phyloP scores from a whole-genome alignment of 2,113 vertebrate genomes.

The Macheiramphus alcinus region DNA sequence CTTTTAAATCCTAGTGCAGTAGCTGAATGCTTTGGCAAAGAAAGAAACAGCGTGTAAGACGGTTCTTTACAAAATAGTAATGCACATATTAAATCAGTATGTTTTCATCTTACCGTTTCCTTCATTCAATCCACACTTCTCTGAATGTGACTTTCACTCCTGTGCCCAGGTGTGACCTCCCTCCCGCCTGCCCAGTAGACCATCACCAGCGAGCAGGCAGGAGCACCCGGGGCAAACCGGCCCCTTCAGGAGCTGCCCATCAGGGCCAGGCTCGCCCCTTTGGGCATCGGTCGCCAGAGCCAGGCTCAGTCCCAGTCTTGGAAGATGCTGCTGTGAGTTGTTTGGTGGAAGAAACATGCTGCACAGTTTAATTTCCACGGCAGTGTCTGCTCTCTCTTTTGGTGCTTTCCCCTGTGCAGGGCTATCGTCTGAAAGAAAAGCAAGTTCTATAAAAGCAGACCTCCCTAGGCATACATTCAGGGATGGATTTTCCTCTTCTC shows the following conservation, averaged over 20 bases:
- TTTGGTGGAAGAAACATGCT: neutral
- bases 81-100: neutral
- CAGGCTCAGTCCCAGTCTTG: neutral
- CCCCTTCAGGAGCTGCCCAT: neutral
- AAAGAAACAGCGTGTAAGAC: neutral
- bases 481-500: neutral
- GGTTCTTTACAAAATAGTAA: neutral
- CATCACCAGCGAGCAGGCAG: neutral
- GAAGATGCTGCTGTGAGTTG: neutral
- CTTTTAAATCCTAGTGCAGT: neutral
- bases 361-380: neutral
- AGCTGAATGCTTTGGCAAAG: neutral
- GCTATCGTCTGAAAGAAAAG: neutral
- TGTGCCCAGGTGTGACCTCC: neutral
- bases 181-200: rapidly evolving
- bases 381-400: neutral
- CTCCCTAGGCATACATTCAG: neutral
- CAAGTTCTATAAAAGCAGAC: neutral
- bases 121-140: neutral
- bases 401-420: neutral
- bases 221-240: rapidly evolving
- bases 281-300: neutral
- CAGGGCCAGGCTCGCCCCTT: neutral
- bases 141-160: neutral
- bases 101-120: neutral